phyloP scores from a whole-genome alignment of 2,113 vertebrate species.

The Rhabdomys dilectus region DNA sequence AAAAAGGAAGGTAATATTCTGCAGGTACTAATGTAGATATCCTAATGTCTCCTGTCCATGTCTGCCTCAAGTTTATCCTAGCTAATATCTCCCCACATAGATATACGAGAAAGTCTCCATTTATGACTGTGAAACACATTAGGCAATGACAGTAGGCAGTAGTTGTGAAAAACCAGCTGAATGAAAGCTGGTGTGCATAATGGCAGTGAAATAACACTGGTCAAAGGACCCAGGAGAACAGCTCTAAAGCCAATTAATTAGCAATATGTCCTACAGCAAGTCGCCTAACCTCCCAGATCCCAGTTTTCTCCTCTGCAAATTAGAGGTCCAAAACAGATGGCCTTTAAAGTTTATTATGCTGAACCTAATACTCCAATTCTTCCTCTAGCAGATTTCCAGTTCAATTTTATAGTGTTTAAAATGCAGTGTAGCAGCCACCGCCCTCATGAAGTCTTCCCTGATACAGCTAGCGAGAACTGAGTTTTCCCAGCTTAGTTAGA shows the following conservation, averaged over 20 bases:
- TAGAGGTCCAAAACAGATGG: slow-evolving; percentile 64
- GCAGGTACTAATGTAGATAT: background rate
- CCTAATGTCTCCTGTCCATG: background rate
- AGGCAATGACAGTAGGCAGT: slow-evolving; percentile 1
- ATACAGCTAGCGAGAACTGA: background rate
- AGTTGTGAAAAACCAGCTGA: slow-evolving; percentile 7
- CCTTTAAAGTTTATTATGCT: slow-evolving; percentile 49
- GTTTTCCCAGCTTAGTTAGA: background rate
- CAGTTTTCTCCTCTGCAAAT: slow-evolving; percentile 57
- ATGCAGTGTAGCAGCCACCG: background rate
- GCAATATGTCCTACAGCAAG: slow-evolving; percentile 64
- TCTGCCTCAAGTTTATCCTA: background rate
- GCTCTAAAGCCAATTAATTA: slow-evolving; percentile 61
- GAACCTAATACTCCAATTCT: slow-evolving; percentile 5
- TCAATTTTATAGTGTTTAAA: slow-evolving; percentile 20
- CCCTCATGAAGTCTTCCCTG: slow-evolving; percentile 31
- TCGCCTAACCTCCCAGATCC: slow-evolving; percentile 56
- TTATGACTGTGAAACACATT: background rate
- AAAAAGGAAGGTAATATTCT: background rate
- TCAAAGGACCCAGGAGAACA: background rate
- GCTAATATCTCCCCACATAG: background rate
- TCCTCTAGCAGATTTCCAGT: background rate
- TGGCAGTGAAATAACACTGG: background rate
- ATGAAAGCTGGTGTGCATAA: slow-evolving; percentile 13
- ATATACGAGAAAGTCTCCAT: background rate